Base-by-base conservation (phyloP, 2,113 vertebrate species). In the Ophthalmolycus amberensis region DNA sequence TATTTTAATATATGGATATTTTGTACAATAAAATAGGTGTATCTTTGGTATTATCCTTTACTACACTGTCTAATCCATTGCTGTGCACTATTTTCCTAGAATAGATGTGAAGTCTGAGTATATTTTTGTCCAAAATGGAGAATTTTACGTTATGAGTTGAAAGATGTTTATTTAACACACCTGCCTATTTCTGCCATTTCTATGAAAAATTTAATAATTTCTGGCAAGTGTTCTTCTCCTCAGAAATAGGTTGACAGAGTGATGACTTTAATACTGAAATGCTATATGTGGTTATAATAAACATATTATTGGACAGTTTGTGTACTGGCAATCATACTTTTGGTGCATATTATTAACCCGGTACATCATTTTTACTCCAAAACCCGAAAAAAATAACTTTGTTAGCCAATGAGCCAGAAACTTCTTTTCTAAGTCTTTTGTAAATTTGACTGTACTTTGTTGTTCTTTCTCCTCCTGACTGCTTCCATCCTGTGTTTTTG, bases 81-180 rank as follows among this genome's bases (percentile, higher is more conserved):
- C 88, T 84, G 92, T 94, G 91, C 93, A 93, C 91, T 93, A 91
- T 93, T 91, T 94, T 92, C 86, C 12, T 95, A 92, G 90, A 92
- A 71, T 94, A 89, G 90, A 91, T 71, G 82, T 84, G 76, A 92
- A 80, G 80, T 89, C 75, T 65, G 52, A 83, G 73, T 89, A 92
- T 94, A 92, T 94, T 94, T 94, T 94, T 92, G 90, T 93, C 85
- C 64, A 81, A 67, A 87, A 77, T 89, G 46, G 80, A 88, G 64
- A 80, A 76, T 81, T 77, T 89, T 40, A 66, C 67, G 67, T 91
- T 79, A 37, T 67, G 42, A 59, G 48, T 70, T 85, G 85, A 20
- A 83, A 76, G 59, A 78, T 85, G 80, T 70, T 83, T 79, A 75
- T 89, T 85, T 85, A 82, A 82, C 74, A 48, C 29, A 64, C 27